Percentiles rank a stretch among this genome's conserved stretches.
These are phyloP conservation scores for Beaufortia kweichowensis DNA, from an alignment of 2,113 vertebrate genomes.

Conservation along the genomic window DNA sequence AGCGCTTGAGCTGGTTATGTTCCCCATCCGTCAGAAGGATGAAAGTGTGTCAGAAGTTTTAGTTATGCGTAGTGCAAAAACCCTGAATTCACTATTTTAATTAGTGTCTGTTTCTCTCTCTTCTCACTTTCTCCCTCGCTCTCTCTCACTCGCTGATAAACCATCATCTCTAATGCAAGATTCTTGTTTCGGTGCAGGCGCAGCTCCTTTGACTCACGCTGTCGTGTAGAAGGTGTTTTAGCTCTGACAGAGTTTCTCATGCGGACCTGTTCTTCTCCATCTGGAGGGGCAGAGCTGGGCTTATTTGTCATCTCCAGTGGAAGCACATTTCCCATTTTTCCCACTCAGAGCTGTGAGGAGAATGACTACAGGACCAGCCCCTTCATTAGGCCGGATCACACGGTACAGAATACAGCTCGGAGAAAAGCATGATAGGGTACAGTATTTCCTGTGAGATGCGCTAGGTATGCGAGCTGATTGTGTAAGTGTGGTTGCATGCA, in stretches of 20 bases:
- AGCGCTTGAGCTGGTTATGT: background rate
- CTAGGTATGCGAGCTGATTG: background rate
- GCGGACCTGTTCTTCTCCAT: slow-evolving; percentile 25
- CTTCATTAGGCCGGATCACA: slow-evolving; percentile 34
- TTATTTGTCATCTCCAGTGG: slow-evolving; percentile 27
- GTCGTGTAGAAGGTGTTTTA: slow-evolving; percentile 56
- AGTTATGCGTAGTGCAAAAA: slow-evolving; percentile 14
- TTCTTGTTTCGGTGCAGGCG: slow-evolving; percentile 25
- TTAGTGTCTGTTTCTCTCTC: slow-evolving; percentile 27
- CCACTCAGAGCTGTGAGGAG: slow-evolving; percentile 24
- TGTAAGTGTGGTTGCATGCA: background rate
- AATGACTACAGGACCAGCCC: background rate
- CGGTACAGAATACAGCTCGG: background rate
- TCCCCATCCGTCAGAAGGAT: slow-evolving; percentile 1
- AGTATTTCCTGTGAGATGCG: background rate
- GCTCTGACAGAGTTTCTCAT: slow-evolving; percentile 55
- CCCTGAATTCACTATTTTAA: slow-evolving; percentile 19
- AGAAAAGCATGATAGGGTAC: background rate
- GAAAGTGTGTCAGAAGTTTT: slow-evolving; percentile 5
- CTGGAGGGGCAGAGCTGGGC: slow-evolving; percentile 6
- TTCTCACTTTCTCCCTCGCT: slow-evolving; percentile 28
- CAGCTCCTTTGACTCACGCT: slow-evolving; percentile 19
- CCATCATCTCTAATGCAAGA: slow-evolving; percentile 39
- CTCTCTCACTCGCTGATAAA: slow-evolving; percentile 41
- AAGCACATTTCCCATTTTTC: slow-evolving; percentile 18